Base-by-base conservation (phyloP, 2,113 vertebrate genomes). In the Mormoops blainvillei region DNA sequence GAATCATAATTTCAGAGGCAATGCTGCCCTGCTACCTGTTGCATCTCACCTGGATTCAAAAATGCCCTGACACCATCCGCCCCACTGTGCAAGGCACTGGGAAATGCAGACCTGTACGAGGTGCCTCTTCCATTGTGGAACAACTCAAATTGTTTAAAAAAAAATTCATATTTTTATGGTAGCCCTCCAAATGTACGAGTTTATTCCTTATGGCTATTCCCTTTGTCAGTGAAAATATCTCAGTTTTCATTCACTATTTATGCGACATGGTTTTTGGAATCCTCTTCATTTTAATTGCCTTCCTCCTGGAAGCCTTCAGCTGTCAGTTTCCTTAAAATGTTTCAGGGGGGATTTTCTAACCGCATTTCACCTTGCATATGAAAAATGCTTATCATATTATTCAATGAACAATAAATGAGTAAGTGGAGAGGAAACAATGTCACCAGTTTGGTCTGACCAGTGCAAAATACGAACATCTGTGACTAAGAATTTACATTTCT, bases 281-380 rank as follows among this genome's bases (percentile, higher is more conserved):
- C 12, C 52, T 78, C 61, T 54, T 73, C 83, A 92, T 92, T 95
- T 92, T 94, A 97, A 95, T 96, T 96, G 81, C 52, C 82, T 96
- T 96, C 73, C 43, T 95, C 77, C 92, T 95, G 41, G 68, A 96
- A 78, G 41, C 11, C 52, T 90, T 85, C 80, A 77, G 20, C 65
- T 96, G 81, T 95, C 87, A 93, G 54, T 76, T 91, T 61, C 8
- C 45, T 92, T 70, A 77, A 71, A 94, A 90, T 67, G 71, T 86
- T 94, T 82, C 84, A 78, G 71, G 36, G 84, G 22, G 31, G 52
- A 18, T 33, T 76, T 74, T n/a, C 76, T 92, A 83, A 96, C 61
- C 19, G 5, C 58, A 76, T 87, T 94, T 95, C 77, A 81, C 67
- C 22, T 90, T 52, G 12, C 9, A 52, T 54, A 33, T 58, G 58